Conservation (phyloP, 2,113 vertebrate genomes). For the Sphaerodactylus townsendi region DNA sequence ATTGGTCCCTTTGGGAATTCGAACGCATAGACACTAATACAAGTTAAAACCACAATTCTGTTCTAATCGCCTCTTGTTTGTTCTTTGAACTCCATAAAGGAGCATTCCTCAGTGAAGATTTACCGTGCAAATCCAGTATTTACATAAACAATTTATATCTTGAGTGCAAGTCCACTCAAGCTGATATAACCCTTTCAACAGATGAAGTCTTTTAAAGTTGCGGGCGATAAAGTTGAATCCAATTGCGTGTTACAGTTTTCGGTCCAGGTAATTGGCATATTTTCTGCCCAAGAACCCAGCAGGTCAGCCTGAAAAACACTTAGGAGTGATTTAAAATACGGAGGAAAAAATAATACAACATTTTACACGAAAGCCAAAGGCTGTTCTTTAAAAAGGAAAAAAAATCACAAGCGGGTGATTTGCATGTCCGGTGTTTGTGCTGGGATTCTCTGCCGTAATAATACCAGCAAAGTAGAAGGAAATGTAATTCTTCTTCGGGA, state of each 20-base stretch:
- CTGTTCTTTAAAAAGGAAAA: background rate
- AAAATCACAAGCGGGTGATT: constrained; percentile 36
- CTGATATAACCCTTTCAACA: constrained; percentile 66
- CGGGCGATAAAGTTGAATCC: constrained; percentile 61
- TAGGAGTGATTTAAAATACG: constrained; percentile 57
- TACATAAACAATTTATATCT: constrained; percentile 74
- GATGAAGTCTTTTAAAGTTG: constrained; percentile 55
- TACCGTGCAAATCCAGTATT: constrained; percentile 64
- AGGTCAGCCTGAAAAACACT: constrained; percentile 58
- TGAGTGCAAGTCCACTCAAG: constrained; percentile 62
- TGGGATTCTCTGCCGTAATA: background rate
- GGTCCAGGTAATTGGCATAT: constrained; percentile 64
- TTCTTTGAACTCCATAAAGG: background rate
- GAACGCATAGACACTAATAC: constrained; percentile 65
- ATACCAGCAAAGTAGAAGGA: background rate
- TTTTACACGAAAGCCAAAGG: constrained; percentile 48
- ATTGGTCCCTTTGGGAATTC: constrained; percentile 82
- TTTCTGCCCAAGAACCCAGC: constrained; percentile 67
- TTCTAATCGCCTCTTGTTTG: constrained; percentile 72
- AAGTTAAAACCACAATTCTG: constrained; percentile 72
- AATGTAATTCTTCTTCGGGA: constrained; percentile 51
- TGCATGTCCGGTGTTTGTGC: background rate
- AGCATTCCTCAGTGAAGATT: constrained; percentile 59
- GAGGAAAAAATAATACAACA: constrained; percentile 45
- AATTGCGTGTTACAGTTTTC: constrained; percentile 59